phyloP scores from a whole-genome alignment of 1,140 invertebrate genomes.

The Euwallacea fornicatus region DNA sequence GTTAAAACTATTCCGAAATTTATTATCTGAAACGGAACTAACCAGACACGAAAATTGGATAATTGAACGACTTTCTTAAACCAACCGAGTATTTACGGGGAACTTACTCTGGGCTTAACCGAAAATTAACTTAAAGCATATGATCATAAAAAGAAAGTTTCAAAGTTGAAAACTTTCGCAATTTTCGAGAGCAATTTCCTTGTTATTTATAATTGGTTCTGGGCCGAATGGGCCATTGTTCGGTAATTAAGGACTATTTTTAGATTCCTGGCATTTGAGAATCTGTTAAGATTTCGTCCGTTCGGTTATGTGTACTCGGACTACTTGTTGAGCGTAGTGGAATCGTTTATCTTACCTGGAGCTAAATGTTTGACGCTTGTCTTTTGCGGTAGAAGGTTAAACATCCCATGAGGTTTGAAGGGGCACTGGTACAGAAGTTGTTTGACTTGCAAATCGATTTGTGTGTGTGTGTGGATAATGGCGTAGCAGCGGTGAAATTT shows the following conservation, averaged over 20 bases:
- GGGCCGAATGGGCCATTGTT: constrained; percentile 7
- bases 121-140: constrained; percentile 19
- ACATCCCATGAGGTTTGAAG: no score
- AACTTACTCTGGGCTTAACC: constrained; percentile 22
- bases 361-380: neutral
- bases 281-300: neutral
- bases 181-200: constrained; percentile 20
- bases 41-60: constrained; percentile 23
- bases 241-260: constrained; percentile 5
- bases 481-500: no score
- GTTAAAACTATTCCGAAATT: constrained; percentile 15
- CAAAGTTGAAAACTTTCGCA: constrained; percentile 23
- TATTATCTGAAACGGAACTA: constrained; percentile 23
- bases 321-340: constrained; percentile 11
- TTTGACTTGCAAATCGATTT: no score
- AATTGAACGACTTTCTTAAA: constrained; percentile 21
- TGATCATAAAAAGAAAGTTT: constrained; percentile 26
- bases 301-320: neutral
- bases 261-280: neutral
- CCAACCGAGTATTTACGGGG: constrained; percentile 15
- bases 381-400: no score
- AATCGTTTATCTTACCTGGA: neutral
- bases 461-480: no score
- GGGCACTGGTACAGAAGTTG: no score
- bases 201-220: constrained; percentile 22